Evolutionary conservation across 2,113 vertebrate genomes (phyloP).

Genomic region (Mixornis gularis): DNA sequence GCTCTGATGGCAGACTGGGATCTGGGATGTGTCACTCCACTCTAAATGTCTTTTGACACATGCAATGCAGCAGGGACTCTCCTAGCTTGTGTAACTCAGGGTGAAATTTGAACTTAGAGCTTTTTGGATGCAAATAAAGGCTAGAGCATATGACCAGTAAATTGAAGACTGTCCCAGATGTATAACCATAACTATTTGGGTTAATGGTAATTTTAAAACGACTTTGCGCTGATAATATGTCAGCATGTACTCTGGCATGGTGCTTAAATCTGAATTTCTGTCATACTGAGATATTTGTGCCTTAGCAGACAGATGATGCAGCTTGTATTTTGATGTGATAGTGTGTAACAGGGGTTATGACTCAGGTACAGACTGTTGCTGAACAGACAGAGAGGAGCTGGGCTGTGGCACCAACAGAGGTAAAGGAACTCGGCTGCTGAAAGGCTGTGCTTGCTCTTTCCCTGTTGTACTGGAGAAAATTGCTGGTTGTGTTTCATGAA

Average conservation of each 20-base stretch:
- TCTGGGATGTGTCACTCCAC: not conserved
- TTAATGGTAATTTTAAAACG: not conserved
- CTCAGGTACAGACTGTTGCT: not conserved
- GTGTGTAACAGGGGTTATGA: not conserved
- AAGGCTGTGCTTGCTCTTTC: rapidly evolving
- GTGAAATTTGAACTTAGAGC: not conserved
- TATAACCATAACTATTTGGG: not conserved
- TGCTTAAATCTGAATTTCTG: not conserved
- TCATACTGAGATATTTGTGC: not conserved
- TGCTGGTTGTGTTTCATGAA: not conserved
- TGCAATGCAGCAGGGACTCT: not conserved
- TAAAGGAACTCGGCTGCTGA: not conserved
- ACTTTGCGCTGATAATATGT: not conserved
- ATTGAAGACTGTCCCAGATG: not conserved
- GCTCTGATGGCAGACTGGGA: not conserved
- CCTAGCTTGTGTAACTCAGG: not conserved
- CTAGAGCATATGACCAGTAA: not conserved
- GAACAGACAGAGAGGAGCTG: not conserved
- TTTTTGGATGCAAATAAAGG: not conserved
- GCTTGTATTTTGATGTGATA: not conserved
- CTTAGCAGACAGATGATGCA: not conserved
- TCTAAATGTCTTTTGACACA: not conserved
- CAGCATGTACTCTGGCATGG: not conserved
- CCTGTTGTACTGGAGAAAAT: not conserved
- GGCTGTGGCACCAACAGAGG: not conserved